Evolutionary conservation across 2,888 invertebrate genomes (phyloP).

Genomic region (Cephus runcator): DNA sequence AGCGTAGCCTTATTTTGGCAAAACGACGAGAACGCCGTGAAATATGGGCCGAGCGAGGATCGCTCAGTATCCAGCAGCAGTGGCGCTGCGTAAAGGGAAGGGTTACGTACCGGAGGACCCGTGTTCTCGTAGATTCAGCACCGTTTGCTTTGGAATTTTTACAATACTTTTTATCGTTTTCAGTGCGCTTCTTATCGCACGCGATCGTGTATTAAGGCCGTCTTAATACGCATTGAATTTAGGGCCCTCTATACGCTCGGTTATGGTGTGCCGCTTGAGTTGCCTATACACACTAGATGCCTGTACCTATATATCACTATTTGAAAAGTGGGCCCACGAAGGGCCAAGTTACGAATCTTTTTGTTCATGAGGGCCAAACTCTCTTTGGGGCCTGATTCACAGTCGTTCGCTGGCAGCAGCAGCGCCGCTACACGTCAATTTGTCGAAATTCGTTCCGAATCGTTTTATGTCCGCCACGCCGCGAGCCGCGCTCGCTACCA

Average conservation of each 20-base stretch:
- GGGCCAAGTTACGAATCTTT: neutral
- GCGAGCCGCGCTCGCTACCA: conserved; percentile 59
- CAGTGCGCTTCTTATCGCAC: conserved; percentile 25
- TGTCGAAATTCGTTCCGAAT: conserved; percentile 67
- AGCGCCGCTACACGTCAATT: conserved; percentile 59
- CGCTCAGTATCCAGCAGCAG: neutral
- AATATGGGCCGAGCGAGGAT: neutral
- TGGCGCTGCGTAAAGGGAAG: neutral
- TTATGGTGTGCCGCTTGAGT: too few relatives aligned
- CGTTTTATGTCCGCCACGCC: conserved; percentile 62
- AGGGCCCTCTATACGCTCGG: conserved; percentile 4
- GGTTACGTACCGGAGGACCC: neutral
- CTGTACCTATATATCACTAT: neutral
- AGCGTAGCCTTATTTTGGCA: neutral
- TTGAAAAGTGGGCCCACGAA: neutral
- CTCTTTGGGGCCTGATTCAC: neutral
- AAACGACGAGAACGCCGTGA: neutral
- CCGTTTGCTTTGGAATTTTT: neutral
- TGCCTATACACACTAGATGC: neutral
- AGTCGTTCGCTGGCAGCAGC: conserved; percentile 33
- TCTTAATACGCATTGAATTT: conserved; percentile 11
- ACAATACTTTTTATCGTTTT: neutral
- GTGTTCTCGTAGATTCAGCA: neutral
- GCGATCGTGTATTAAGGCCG: conserved; percentile 31
- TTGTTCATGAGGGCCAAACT: conserved; percentile 2